A percentile compares a stretch with the other conserved stretches of the same genome.
Conservation (phyloP, 1,140 invertebrate genomes). For the Drosophila nigromelanica region DNA sequence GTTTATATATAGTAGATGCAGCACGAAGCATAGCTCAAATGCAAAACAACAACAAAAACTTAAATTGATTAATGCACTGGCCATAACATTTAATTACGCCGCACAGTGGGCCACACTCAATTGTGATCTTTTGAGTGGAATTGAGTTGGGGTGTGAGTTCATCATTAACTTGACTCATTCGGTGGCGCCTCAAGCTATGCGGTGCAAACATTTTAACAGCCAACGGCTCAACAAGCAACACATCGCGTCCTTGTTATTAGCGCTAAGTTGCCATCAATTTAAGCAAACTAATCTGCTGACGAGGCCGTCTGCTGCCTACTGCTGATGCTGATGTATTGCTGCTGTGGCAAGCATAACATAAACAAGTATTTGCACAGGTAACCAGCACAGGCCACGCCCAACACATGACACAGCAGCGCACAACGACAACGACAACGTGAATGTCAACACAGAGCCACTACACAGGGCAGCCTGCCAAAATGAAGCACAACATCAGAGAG, state of each 20-base stretch:
- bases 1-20: slow-evolving; percentile 42
- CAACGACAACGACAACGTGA: slow-evolving; percentile 56
- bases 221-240: slow-evolving; percentile 21
- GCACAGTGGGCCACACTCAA: slow-evolving; percentile 30
- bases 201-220: slow-evolving; percentile 24
- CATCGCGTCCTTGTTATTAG: slow-evolving; percentile 63
- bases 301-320: slow-evolving; percentile 12
- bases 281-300: slow-evolving; percentile 76
- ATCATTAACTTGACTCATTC: slow-evolving; percentile 50
- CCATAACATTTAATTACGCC: slow-evolving; percentile 64
- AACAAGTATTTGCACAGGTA: slow-evolving; percentile 73
- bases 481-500: slow-evolving; percentile 48
- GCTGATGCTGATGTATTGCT: slow-evolving; percentile 29
- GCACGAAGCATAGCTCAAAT: slow-evolving; percentile 5
- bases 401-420: slow-evolving; percentile 19
- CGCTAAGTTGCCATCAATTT: slow-evolving; percentile 81
- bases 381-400: slow-evolving; percentile 58
- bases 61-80: slow-evolving; percentile 70
- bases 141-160: slow-evolving; percentile 2
- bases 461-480: slow-evolving; percentile 47
- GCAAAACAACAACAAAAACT: slow-evolving; percentile 21
- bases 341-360: slow-evolving; percentile 66
- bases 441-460: slow-evolving; percentile 55
- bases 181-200: slow-evolving; percentile 51
- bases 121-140: neutral